These are phyloP conservation scores for Eira barbara DNA, from an alignment of 2,113 vertebrate species.

Conservation along the genomic window DNA sequence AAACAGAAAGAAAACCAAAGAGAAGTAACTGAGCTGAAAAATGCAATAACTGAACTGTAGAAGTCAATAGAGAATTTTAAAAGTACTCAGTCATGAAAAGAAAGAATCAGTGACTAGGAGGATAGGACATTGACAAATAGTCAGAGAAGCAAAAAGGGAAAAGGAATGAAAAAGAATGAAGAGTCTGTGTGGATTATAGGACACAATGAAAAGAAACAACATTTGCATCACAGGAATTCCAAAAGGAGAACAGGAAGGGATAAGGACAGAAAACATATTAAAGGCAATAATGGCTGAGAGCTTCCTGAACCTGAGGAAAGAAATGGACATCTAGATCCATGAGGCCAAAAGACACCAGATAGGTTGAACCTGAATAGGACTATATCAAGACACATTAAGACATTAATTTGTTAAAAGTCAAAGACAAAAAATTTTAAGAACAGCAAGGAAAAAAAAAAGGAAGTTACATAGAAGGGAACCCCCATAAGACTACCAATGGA, in stretches of 20 bases:
- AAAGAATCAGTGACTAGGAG: background rate
- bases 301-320: background rate
- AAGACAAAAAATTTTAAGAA: background rate
- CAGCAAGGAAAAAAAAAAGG: background rate
- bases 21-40: background rate
- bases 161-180: background rate
- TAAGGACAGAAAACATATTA: background rate
- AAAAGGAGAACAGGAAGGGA: background rate
- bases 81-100: background rate
- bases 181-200: background rate
- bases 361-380: background rate
- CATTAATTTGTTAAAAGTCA: background rate
- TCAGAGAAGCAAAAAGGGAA: background rate
- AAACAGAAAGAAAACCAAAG: background rate
- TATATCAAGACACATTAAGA: background rate
- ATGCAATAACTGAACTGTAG: background rate
- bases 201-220: background rate
- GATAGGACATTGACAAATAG: background rate
- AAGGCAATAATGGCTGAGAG: background rate
- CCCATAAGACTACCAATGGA: background rate
- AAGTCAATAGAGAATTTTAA: background rate
- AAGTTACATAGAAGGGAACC: background rate
- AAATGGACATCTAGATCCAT: background rate
- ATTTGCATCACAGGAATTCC: background rate
- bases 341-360: background rate